Evolutionary conservation across 2,113 vertebrate species (phyloP), one percentile per base, ranked within the genome.

Genomic region (Malurus alboscapulatus): DNA sequence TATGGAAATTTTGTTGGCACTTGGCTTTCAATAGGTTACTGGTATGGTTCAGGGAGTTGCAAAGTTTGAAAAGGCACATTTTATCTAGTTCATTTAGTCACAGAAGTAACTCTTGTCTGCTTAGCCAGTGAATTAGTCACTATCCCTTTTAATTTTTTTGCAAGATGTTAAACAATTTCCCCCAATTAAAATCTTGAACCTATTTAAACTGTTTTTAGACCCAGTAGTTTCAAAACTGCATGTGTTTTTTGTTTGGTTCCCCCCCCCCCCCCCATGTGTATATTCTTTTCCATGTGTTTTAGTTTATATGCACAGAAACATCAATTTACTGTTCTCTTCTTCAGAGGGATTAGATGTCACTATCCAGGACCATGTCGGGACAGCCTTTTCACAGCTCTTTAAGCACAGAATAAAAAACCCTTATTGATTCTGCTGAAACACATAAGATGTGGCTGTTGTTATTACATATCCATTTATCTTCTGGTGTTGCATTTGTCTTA

Each of bases 401-500:
- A 91, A 84, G 78, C 78, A 80, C 32, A 44, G 71, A 94, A 91
- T 85, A 76, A 92, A 94, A 94, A 79, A 4, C 27, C 6, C 7
- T 62, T 89, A 95, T 85, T 87, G 94, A 94, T 96, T 87, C 72
- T 76, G 13, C 59, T 85, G 83, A 74, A 86, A 88, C 48, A 75
- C 44, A 25, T 69, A 85, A 86, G 72, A 51, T 29, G 36, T 32
- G 24, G 34, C 63, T 95, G 48, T 86, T 90, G 90, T 93, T 94
- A 86, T 62, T 93, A 57, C 50, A 65, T 72, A 87, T 65, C 62
- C 66, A 76, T 91, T 88, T 87, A 66, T 85, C 76, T 32, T 90
- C 58, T 88, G 34, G n/a, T 85, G 54, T 73, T 91, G 73, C n/a
- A 76, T 89, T 87, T 91, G 32, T 82, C 54, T 65, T 85, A 50